Evolutionary conservation across 2,888 invertebrate species (phyloP), one percentile per base, ranked within the genome.

Genomic region (Mycalesis mineus): DNA sequence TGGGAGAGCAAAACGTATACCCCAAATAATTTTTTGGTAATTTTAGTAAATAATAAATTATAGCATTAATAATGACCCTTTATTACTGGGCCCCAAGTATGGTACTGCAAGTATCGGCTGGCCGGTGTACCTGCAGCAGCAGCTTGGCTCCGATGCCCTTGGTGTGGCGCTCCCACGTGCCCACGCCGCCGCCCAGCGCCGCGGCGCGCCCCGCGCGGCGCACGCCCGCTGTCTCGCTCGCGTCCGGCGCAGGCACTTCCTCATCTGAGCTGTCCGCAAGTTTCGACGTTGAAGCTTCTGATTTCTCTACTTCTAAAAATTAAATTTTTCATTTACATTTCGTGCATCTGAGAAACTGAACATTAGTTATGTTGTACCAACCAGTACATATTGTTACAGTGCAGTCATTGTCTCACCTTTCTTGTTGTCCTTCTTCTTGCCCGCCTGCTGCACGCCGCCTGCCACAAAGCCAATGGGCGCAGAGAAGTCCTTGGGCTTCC

Each of bases 121-220:
- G n/a, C n/a, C n/a, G n/a, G n/a, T n/a, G n/a, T n/a, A 93, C 93
- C 91, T 94, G 93, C 52, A 97, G 91, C 54, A 98, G 84, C 14
- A 99, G 82, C 77, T 98, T 98, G 17, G 97, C 96, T n/a, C 98
- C 99, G 72, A 98, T 98, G 47, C 98, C 98, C 80, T 95, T 97
- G 0, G 98, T 98, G 75, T 98, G 96, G 70, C 92, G 95, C 84
- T 98, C 98, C 98, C 98, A 98, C 54, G 93, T 91, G 6, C 97
- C 98, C 56, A 96, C 92, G 71, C 72, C 85, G 0, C 94, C 94
- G 0, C 88, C 86, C 0, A 88, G 71, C 44, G 77, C 77, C 1
- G 65, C 71, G 0, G 77, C 60, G 42, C 77, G 66, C 0, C 89
- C 89, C 28, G 77, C 79, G 57, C 77, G 69, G 44, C 90, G 67